Conservation (phyloP, 1,140 invertebrate species). For the Eriocheir sinensis region DNA sequence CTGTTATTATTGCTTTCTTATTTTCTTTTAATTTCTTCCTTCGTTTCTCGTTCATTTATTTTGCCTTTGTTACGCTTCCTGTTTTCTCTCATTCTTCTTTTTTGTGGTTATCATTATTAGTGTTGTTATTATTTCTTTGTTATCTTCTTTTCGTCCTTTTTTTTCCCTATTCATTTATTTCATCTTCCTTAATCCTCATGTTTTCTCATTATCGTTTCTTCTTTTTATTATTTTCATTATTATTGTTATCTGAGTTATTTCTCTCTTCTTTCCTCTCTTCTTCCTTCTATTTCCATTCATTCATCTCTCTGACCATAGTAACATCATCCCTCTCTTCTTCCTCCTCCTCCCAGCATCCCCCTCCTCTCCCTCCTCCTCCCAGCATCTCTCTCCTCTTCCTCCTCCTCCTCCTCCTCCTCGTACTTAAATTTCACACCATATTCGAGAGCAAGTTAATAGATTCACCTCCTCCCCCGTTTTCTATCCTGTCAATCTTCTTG, state of each 20-base stretch:
- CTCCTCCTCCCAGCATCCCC: neutral
- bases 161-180: neutral
- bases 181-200: neutral
- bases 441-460: too few species aligned
- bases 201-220: neutral
- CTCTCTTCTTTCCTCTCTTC: neutral
- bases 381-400: neutral
- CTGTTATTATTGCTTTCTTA: neutral
- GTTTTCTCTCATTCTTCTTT: neutral
- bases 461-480: neutral
- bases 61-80: neutral
- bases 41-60: neutral
- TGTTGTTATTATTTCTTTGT: neutral
- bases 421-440: too few species aligned
- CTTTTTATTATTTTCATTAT: neutral
- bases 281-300: neutral
- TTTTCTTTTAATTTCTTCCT: neutral
- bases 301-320: neutral
- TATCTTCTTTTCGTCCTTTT: neutral
- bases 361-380: neutral
- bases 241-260: neutral
- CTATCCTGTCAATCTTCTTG: neutral
- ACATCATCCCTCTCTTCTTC: conserved; percentile 11
- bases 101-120: neutral
- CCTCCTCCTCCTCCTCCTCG: neutral